Evolutionary conservation across 2,113 vertebrate genomes (phyloP).

Genomic region (Phylloscopus trochiloides): DNA sequence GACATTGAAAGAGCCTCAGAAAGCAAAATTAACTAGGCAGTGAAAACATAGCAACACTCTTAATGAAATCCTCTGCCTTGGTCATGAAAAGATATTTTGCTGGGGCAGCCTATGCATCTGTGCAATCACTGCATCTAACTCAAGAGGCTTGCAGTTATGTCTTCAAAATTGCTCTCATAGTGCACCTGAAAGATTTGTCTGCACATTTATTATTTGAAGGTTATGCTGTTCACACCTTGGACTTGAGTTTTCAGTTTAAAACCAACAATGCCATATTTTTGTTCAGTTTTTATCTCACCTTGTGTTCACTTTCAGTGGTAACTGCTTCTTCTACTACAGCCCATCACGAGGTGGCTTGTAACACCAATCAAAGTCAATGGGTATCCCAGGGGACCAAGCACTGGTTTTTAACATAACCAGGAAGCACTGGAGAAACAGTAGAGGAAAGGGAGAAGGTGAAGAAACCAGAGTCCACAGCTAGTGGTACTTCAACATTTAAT

Average conservation of each 20-base stretch:
- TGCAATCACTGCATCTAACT: background rate
- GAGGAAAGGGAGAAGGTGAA: background rate
- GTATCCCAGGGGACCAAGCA: background rate
- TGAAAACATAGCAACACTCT: background rate
- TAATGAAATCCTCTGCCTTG: background rate
- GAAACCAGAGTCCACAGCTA: background rate
- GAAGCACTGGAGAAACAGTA: background rate
- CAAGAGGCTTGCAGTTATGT: background rate
- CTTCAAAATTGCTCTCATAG: conserved; percentile 5
- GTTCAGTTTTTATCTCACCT: conserved; percentile 24
- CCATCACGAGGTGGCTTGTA: background rate
- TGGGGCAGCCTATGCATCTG: background rate
- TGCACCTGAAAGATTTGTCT: background rate
- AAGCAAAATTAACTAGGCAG: background rate
- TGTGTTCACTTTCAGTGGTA: background rate
- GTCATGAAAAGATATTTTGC: background rate
- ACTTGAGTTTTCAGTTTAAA: conserved; percentile 26
- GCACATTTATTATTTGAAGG: conserved; percentile 24
- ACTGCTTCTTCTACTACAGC: background rate
- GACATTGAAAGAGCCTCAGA: background rate
- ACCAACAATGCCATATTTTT: conserved; percentile 13
- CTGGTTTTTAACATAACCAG: background rate
- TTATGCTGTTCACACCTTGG: conserved; percentile 9
- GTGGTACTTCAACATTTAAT: background rate
- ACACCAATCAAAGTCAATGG: background rate